Percentiles rank a stretch among this genome's conserved stretches.
Evolutionary conservation across 2,888 invertebrate genomes (phyloP).

Genomic region (Acrobasis repandana): DNA sequence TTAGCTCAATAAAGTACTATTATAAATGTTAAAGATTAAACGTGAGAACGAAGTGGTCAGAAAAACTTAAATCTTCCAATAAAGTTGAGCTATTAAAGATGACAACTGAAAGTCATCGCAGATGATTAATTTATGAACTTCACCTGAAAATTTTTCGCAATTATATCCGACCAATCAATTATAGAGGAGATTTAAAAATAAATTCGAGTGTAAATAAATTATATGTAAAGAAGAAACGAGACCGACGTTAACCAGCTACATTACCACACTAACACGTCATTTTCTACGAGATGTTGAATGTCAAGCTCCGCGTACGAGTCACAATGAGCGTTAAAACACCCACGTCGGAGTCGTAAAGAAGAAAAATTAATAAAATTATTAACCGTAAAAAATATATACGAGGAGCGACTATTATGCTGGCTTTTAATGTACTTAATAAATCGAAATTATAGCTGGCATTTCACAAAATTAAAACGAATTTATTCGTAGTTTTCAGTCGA

Average conservation of each 20-base stretch:
- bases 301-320: not conserved
- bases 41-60: no score
- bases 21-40: no score
- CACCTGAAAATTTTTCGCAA: no score
- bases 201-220: constrained; percentile 5
- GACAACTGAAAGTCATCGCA: no score
- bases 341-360: constrained; percentile 10
- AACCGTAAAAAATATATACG: not conserved
- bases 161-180: no score
- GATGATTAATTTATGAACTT: no score
- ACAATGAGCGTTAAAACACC: constrained; percentile 10
- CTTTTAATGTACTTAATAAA: not conserved
- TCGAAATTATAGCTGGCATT: not conserved
- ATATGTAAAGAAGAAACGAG: not conserved
- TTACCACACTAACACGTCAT: not conserved
- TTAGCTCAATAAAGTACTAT: no score
- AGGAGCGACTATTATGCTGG: not conserved
- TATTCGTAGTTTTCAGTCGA: no score
- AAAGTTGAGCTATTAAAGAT: no score
- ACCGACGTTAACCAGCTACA: not conserved
- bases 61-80: no score
- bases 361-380: constrained; percentile 6
- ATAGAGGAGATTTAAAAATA: not conserved
- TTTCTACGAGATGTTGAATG: constrained; percentile 5
- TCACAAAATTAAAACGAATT: not conserved